Evolutionary conservation across 1,140 invertebrate genomes (phyloP), one percentile per base, ranked within the genome.

Genomic region (Drosophila lini): DNA sequence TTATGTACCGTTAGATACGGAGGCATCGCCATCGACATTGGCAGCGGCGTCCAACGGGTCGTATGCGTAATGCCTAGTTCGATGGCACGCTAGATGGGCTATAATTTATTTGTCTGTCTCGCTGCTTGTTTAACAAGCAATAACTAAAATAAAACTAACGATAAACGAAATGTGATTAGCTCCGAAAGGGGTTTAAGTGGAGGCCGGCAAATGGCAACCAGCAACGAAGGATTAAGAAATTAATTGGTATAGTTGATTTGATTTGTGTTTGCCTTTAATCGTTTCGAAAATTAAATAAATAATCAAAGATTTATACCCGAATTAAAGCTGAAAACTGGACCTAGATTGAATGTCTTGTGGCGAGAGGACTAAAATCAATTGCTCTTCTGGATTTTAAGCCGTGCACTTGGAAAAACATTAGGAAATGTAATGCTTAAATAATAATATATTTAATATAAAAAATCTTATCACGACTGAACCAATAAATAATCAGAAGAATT

Each of bases 71-170:
- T 52, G 63, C 64, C 59, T 19, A 50, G 50, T 40, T 70, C 36
- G 52, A 74, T 59, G 41, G 25, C 32, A 34, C 34, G 22, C 15
- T 69, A 47, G 64, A 64, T 73, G 57, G 60, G 62, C 59, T 19
- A 65, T 85, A 85, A 85, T 85, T 85, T 85, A 85, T 85, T 68
- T 85, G 81, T 85, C 81, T 85, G 64, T 57, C 48, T 28, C 42
- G 31, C 41, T 64, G 50, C 32, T 60, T 79, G 50, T 76, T 79
- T 55, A 76, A 64, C 55, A 61, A 59, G 56, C 64, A 47, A 53
- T 57, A 59, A 32, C 80, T 45, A 76, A 60, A 74, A 81, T 78
- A 65, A 64, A 58, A 74, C 59, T 56, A 52, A 73, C 65, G 79
- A 85, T 41, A 69, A 63, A 56, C 58, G 53, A 85, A 85, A 78